Evolutionary conservation across 2,888 invertebrate genomes (phyloP).

Genomic region (Drymonia ruficornis): DNA sequence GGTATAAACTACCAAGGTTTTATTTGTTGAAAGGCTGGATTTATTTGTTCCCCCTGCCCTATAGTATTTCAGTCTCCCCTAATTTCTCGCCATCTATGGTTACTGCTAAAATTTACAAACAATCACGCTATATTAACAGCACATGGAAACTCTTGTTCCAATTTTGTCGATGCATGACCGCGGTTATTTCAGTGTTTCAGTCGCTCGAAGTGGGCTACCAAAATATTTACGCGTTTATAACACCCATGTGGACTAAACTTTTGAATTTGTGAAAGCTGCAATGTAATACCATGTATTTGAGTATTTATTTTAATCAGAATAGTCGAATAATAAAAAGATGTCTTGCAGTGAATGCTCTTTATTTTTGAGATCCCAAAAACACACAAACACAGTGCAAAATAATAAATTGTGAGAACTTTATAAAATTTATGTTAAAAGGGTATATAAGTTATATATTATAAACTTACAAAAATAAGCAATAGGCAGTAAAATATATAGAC

Average conservation of each 20-base stretch:
- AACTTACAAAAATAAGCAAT: slow-evolving; percentile 40
- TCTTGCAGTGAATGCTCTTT: slow-evolving; percentile 72
- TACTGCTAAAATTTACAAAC: slow-evolving; percentile 1
- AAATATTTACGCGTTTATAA: slow-evolving; percentile 25
- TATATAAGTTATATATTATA: slow-evolving; percentile 44
- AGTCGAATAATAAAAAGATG: slow-evolving; percentile 33
- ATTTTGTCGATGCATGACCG: slow-evolving; percentile 16
- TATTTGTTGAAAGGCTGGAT: no score
- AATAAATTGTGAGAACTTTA: slow-evolving; percentile 39
- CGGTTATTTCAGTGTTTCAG: slow-evolving; percentile 22
- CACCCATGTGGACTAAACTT: slow-evolving; percentile 3
- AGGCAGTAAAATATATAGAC: slow-evolving; percentile 38
- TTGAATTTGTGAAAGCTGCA: not conserved
- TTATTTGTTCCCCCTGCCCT: no score
- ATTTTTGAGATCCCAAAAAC: slow-evolving; percentile 85
- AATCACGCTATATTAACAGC: slow-evolving; percentile 1
- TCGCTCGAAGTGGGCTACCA: slow-evolving; percentile 10
- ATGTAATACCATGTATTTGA: no score
- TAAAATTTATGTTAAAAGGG: slow-evolving; percentile 35
- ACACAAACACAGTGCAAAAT: slow-evolving; percentile 78
- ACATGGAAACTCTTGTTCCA: slow-evolving; percentile 16
- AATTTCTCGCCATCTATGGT: not conserved
- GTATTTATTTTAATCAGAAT: no score
- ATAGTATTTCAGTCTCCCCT: no score
- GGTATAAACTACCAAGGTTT: no score